Evolutionary conservation across 1,140 invertebrate genomes (phyloP), one percentile per base, ranked within the genome.

Genomic region (Gryon sp.): DNA sequence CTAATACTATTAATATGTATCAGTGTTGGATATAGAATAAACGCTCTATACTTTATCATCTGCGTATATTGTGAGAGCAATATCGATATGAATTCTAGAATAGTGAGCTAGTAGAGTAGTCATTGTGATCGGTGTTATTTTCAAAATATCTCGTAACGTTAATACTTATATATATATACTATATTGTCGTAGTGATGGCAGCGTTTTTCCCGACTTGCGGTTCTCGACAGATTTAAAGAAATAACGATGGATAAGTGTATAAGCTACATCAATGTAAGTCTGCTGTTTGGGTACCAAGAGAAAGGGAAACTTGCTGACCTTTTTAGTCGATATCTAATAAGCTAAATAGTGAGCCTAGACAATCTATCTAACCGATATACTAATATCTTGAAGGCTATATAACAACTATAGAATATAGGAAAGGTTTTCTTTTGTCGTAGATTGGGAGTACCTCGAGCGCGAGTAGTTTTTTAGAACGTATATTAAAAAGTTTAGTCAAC

Each of bases 1-100:
- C 76, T 84, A 88, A 87, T 88, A 86, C 79, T 86, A 84, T 87
- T 88, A 85, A 87, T 86, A 85, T 87, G 80, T 86, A 88, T 89
- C 85, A 87, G 84, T 89, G 87, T 84, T 87, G 79, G 83, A 75
- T 40, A 82, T 86, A 88, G 84, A 87, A 86, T 83, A 87, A 87
- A 84, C 55, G 84, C 84, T 87, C 82, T 83, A 81, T 84, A 84
- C 82, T 87, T 83, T 84, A 84, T 83, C 83, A 87, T 87, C 82
- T 84, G 81, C 83, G 85, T 84, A 87, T 85, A 87, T 83, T 84
- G 84, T 85, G 79, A 84, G 82, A 86, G 74, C 79, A 85, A 83
- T 84, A 81, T 85, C 82, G 52, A 86, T 86, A 86, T 86, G 78
- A 76, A 84, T 24, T 81, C 81, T 88, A 89, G 87, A 82, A 86